A percentile compares a stretch with the other conserved stretches of the same genome.
Evolutionary conservation across 2,888 invertebrate species (phyloP).

Genomic region (Cosmorhoe ocellata): DNA sequence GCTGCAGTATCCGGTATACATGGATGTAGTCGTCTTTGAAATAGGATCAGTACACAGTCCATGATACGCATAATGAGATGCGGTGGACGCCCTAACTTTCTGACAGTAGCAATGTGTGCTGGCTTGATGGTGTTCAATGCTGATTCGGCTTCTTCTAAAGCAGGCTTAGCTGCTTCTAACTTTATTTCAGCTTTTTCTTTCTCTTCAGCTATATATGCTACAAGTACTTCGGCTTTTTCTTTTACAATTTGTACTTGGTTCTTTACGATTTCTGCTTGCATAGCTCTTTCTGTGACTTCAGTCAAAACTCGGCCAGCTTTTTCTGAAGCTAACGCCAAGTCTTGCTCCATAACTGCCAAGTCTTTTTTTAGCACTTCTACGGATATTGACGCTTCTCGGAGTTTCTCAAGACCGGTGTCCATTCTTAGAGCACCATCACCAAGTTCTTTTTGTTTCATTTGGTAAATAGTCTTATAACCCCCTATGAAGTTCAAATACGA

Average conservation of each 20-base stretch:
- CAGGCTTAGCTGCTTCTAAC: constrained; percentile 97
- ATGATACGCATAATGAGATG: constrained; percentile 99
- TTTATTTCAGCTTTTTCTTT: constrained; percentile 96
- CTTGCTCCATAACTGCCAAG: constrained; percentile 96
- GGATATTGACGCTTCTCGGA: constrained; percentile 96
- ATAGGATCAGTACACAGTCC: constrained; percentile 97
- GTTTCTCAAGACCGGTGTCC: constrained; percentile 97
- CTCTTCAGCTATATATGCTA: constrained; percentile 93
- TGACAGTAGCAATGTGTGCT: constrained; percentile 96
- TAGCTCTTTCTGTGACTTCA: constrained; percentile 96
- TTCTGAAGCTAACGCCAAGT: constrained; percentile 95
- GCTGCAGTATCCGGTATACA: constrained; percentile 90
- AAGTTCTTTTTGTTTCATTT: constrained; percentile 93
- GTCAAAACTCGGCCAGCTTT: constrained; percentile 93
- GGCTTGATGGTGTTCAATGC: constrained; percentile 98
- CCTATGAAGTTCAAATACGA: constrained; percentile 97
- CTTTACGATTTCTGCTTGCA: constrained; percentile 97
- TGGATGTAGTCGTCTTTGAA: constrained; percentile 93
- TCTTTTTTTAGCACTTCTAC: constrained; percentile 96
- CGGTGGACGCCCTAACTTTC: constrained; percentile 97
- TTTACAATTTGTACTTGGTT: constrained; percentile 98
- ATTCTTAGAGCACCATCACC: constrained; percentile 95
- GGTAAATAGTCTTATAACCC: constrained; percentile 97
- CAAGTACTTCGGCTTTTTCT: constrained; percentile 95
- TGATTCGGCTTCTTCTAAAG: constrained; percentile 96